Evolutionary conservation across 1,140 invertebrate species (phyloP), one percentile per base, ranked within the genome.

Genomic region (Hyles euphorbiae): DNA sequence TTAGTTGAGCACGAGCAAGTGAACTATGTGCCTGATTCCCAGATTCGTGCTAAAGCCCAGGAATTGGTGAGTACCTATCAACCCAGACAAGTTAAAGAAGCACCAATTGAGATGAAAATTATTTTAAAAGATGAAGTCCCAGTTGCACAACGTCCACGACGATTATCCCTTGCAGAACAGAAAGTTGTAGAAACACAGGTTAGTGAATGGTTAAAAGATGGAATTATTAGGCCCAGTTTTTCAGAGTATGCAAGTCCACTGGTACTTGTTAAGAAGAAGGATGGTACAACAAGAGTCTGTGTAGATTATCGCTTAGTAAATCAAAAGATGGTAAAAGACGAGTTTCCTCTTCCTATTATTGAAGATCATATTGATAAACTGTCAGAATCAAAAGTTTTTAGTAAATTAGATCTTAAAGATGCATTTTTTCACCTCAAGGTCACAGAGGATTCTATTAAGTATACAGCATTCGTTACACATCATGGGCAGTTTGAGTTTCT

Each of bases 251-350:
- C 78, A n/a, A 79, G 79, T 56, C 88, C 87, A 1, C 65, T 91
- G 0, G 79, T 90, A 0, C 55, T 90, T 11, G 84, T 89, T 6
- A 68, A 58, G 34, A 92, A 92, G 61, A 90, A 90, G 70, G 87
- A 89, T 68, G 78, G 80, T 2, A 67, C 65, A 0, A 58, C 70
- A 9, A 55, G 91, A 46, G 78, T 91, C n/a, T 76, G 5, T 53
- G 34, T 53, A 10, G 34, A 53, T 53, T 53, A 53, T 10, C 34
- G 33, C 10, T 36, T n/a, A 53, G 36, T 53, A 3, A 53, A 53
- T 40, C 51, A 53, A 34, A 53, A 53, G 3, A 53, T 53, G 51
- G 45, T 74, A 1, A 75, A 72, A 65, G 76, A 85, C 56, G 58
- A 65, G 36, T 87, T 65, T 63, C 79, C 76, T 5, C 54, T 65